These are phyloP conservation scores for Sminthurinus aureus DNA, from an alignment of 2,888 invertebrate species.

Conservation along the genomic window DNA sequence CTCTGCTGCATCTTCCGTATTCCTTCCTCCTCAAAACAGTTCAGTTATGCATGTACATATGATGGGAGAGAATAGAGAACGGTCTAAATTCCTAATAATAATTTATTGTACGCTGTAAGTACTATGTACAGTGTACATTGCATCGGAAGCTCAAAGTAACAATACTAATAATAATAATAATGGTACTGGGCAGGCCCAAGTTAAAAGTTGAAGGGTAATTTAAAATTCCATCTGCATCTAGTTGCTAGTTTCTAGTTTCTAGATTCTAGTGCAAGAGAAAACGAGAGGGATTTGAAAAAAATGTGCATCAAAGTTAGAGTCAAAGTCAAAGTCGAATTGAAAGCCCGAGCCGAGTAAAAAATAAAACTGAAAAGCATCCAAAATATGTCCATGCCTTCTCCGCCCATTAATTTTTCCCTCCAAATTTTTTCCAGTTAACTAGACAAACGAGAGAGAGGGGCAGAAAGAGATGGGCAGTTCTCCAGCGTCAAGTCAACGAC, in stretches of 20 bases:
- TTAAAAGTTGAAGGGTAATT: constrained; percentile 11
- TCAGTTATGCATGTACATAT: background rate
- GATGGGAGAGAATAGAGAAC: background rate
- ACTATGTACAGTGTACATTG: no score
- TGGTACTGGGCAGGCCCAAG: background rate
- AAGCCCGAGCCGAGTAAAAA: no score
- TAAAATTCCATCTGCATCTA: constrained; percentile 7
- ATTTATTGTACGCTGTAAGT: background rate
- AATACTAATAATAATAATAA: background rate
- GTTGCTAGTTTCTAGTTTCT: background rate
- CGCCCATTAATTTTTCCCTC: constrained; percentile 6
- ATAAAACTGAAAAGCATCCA: background rate
- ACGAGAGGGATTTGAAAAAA: background rate
- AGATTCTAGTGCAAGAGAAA: background rate
- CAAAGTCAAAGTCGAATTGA: background rate
- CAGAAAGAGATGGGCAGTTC: background rate
- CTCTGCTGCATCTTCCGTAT: background rate
- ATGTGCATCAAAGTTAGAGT: background rate
- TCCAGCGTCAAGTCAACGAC: background rate
- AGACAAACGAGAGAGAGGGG: background rate
- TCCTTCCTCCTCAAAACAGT: background rate
- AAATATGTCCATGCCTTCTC: background rate
- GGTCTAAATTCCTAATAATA: background rate
- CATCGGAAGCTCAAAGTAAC: background rate
- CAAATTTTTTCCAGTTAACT: background rate